Evolutionary conservation across 2,888 invertebrate genomes (phyloP).

Genomic region (Aleiodes alternator): DNA sequence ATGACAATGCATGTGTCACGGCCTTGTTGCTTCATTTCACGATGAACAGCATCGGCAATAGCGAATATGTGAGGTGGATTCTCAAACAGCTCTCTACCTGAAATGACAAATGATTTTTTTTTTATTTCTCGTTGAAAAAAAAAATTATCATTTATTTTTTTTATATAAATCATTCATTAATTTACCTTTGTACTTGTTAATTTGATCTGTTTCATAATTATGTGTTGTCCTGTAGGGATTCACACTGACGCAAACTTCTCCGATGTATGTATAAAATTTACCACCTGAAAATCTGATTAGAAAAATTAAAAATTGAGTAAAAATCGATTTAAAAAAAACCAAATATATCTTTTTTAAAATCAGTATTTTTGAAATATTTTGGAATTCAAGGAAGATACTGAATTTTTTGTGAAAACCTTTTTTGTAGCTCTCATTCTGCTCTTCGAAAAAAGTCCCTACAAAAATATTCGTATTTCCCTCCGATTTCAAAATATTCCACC

Average conservation of each 20-base stretch:
- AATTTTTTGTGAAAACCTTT: too few relatives aligned
- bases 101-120: conserved; percentile 54
- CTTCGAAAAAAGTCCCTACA: neutral
- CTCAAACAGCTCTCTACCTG: conserved; percentile 96
- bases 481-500: neutral
- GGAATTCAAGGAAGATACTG: too few relatives aligned
- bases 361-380: neutral
- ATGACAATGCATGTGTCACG: conserved; percentile 98
- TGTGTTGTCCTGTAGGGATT: conserved; percentile 96
- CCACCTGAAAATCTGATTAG: conserved; percentile 90
- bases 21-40: conserved; percentile 92
- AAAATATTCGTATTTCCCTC: neutral
- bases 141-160: conserved; percentile 6
- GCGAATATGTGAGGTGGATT: conserved; percentile 98
- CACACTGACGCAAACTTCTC: conserved; percentile 97
- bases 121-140: neutral
- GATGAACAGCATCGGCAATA: conserved; percentile 97
- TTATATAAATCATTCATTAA: neutral
- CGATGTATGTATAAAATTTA: conserved; percentile 98
- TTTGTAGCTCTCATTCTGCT: neutral
- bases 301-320: conserved; percentile 43
- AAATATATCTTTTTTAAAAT: neutral
- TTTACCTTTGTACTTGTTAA: conserved; percentile 91
- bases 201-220: conserved; percentile 91
- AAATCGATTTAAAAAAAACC: neutral